Evolutionary conservation across 2,797 vertebrate species (phyloP).

Genomic region (Tapera naevia): DNA sequence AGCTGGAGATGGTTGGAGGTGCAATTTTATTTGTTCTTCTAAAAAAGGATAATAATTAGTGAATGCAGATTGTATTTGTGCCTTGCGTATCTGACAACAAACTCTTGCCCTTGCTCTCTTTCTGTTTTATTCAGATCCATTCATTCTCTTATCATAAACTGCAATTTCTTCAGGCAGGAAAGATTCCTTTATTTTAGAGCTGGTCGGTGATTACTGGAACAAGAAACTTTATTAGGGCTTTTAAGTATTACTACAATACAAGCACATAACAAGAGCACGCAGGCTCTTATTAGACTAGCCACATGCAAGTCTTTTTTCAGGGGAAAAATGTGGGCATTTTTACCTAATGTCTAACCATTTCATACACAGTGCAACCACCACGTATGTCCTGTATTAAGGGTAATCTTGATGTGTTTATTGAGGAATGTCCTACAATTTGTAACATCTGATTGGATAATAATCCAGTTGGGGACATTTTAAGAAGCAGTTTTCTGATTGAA

Average conservation of each 20-base stretch:
- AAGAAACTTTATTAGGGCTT: background rate
- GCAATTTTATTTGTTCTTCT: background rate
- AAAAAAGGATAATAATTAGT: background rate
- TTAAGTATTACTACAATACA: background rate
- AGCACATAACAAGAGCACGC: background rate
- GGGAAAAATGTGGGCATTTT: background rate
- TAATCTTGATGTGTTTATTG: background rate
- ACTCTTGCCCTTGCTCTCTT: background rate
- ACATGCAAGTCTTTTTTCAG: background rate
- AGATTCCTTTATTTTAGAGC: background rate
- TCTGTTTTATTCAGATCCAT: background rate
- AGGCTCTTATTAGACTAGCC: background rate
- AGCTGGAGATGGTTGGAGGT: background rate
- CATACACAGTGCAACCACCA: background rate
- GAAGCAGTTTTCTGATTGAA: background rate
- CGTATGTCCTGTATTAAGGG: background rate
- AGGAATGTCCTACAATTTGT: background rate
- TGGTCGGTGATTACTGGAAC: background rate
- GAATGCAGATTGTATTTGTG: background rate
- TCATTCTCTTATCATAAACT: background rate
- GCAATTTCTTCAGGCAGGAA: background rate
- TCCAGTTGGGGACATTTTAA: background rate
- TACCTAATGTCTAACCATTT: background rate
- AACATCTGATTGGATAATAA: background rate
- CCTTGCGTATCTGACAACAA: background rate